Evolutionary conservation across 2,888 invertebrate species (phyloP).

Genomic region (Sinotaia quadrata): DNA sequence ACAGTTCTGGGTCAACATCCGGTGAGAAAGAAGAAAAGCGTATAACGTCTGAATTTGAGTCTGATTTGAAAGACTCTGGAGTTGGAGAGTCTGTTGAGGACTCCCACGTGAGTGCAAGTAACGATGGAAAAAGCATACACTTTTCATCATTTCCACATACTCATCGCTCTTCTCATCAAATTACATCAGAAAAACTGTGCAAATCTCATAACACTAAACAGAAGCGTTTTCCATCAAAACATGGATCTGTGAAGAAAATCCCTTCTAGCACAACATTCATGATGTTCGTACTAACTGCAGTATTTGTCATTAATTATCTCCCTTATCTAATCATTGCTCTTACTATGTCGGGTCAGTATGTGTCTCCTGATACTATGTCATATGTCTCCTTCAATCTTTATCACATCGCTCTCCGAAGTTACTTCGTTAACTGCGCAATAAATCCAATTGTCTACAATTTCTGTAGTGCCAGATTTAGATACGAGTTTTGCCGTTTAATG

Average conservation of each 20-base stretch:
- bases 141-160: too few relatives aligned
- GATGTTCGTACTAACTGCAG: neutral
- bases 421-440: neutral
- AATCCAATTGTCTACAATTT: neutral
- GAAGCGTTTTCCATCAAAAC: too few relatives aligned
- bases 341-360: neutral
- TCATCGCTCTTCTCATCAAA: too few relatives aligned
- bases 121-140: neutral
- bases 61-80: too few relatives aligned
- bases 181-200: neutral
- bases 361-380: neutral
- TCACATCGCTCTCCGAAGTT: neutral
- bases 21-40: too few relatives aligned
- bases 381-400: neutral
- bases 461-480: neutral
- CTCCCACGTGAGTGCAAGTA: neutral
- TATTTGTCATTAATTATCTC: neutral
- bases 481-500: neutral
- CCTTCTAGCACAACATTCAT: neutral
- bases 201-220: too few relatives aligned
- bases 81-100: too few relatives aligned
- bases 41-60: too few relatives aligned
- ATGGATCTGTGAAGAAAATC: too few relatives aligned
- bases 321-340: neutral
- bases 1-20: too few relatives aligned